Evolutionary conservation across 1,140 invertebrate genomes (phyloP), one percentile per base, ranked within the genome.

Genomic region (Sitobion miscanthi): DNA sequence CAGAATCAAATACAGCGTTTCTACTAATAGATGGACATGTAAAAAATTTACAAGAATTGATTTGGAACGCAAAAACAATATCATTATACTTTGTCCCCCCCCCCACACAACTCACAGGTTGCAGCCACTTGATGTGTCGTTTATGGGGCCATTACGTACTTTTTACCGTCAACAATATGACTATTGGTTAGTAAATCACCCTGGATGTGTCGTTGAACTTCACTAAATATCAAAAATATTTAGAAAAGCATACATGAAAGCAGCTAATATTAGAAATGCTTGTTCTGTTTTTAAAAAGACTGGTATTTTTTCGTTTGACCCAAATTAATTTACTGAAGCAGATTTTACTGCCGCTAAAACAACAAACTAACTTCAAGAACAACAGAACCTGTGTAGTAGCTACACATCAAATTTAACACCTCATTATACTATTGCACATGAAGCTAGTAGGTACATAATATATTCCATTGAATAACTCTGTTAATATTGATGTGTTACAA

Each of bases 41-140:
- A 89, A 94, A 30, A 85, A 45, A 3, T 91, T 94, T 30, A 69
- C 94, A 87, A 94, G 93, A 21, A 35, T 95, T 4, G 54, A 94
- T 69, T 92, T 94, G n/a, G 94, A 94, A 14, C 94, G 94, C 93
- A 94, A 95, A 47, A 95, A 95, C 94, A 94, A 94, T 20, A 94
- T 95, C 23, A 94, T 94, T 17, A 86, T 95, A 94, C 94, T 95
- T 14, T 95, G 95, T 38, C 94, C 96, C n/a, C 95, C 95, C 23
- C 86, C 93, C 54, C 91, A 95, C 93, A 94, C 90, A 35, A 94
- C 94, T 57, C 95, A 95, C 91, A 95, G 95, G 93, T 94, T 95
- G 35, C 95, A 95, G 90, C 95, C 95, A 7, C 94, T 96, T 30
- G 95, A 95, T 77, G 38, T 92, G 23, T 30, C 94, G n/a, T 93